Conservation (phyloP, 1,140 invertebrate species). For the Oryctes rhinoceros region DNA sequence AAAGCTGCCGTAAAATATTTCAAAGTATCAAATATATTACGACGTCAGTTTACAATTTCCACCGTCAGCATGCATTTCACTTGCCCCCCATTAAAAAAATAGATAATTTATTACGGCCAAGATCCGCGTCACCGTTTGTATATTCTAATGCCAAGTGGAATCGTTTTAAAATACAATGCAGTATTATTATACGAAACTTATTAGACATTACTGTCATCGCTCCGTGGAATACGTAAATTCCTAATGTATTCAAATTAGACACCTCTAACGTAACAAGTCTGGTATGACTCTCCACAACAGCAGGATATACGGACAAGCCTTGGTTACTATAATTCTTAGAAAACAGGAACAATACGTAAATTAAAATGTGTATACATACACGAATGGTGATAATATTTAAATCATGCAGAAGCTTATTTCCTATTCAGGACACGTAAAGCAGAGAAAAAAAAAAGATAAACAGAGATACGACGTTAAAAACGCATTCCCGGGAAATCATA, state of each 20-base stretch:
- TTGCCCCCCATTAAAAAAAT: background rate
- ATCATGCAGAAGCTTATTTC: background rate
- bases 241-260: conserved; percentile 11
- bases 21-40: conserved; percentile 6
- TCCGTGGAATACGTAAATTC: conserved; percentile 8
- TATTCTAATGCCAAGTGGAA: conserved; percentile 14
- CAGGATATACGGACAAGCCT: background rate
- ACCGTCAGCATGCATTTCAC: background rate
- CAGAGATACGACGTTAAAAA: background rate
- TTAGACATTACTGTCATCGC: conserved; percentile 21
- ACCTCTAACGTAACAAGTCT: background rate
- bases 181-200: conserved; percentile 15
- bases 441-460: background rate
- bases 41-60: background rate
- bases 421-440: background rate
- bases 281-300: background rate
- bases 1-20: background rate
- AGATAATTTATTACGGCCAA: background rate
- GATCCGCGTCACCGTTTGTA: background rate
- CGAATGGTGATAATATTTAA: background rate
- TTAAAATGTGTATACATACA: background rate
- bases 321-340: conserved; percentile 12
- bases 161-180: conserved; percentile 15
- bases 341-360: conserved; percentile 8
- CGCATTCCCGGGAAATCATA: conserved; percentile 6